phyloP scores from a whole-genome alignment of 2,113 vertebrate genomes.

The Clarias magur region DNA sequence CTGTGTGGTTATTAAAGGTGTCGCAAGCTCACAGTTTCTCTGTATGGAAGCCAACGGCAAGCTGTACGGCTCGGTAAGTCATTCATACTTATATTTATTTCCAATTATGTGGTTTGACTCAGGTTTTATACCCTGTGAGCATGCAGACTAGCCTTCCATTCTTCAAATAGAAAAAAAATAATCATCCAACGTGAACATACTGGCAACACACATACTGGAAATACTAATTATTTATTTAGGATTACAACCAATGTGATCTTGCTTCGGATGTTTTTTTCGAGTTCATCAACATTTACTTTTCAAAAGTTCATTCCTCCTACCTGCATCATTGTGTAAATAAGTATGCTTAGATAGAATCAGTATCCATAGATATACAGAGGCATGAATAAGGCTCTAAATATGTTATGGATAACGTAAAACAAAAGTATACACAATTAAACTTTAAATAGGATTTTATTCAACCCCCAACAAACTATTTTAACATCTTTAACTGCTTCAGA shows the following conservation, averaged over 20 bases:
- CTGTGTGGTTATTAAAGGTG: conserved; percentile 86
- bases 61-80: conserved; percentile 83
- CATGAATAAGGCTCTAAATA: not conserved
- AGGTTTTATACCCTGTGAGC: too few relatives aligned
- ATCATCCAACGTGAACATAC: not conserved
- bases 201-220: not conserved
- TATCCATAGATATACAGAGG: not conserved
- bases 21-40: conserved; percentile 80
- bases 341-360: not conserved
- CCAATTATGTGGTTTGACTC: not conserved
- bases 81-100: not conserved
- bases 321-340: conserved; percentile 4
- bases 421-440: not conserved
- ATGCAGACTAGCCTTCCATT: too few relatives aligned
- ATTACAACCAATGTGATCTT: conserved; percentile 2
- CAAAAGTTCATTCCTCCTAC: conserved; percentile 44
- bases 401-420: not conserved
- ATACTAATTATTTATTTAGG: not conserved
- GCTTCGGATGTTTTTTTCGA: conserved; percentile 20
- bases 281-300: conserved; percentile 32
- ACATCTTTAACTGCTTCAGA: not conserved
- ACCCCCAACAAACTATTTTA: not conserved
- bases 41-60: conserved; percentile 83
- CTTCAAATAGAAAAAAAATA: not conserved
- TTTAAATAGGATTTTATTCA: too few relatives aligned